Evolutionary conservation across 2,113 vertebrate species (phyloP), one percentile per base, ranked within the genome.

Genomic region (Trogon surrucura): DNA sequence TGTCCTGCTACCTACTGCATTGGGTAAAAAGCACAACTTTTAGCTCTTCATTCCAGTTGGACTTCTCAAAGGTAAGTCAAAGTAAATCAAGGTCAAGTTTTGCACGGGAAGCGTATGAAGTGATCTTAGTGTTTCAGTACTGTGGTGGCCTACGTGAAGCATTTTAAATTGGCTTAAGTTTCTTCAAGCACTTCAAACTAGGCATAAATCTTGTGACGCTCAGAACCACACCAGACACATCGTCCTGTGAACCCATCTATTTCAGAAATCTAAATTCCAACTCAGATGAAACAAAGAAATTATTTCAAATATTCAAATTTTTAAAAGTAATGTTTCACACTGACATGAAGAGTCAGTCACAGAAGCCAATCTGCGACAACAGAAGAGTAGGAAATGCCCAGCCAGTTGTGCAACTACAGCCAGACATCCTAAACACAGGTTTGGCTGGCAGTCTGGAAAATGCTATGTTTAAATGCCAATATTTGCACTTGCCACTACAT

Each of bases 401-500:
- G 44, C 18, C 70, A 47, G 38, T 45, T 88, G 65, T 1, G 10
- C 53, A 30, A 47, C 71, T 85, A 65, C 47, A 91, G 54, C 41
- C 82, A 90, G 75, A 72, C 36, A 88, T 66, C 54, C 78, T 77
- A 83, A 94, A 88, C 47, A 70, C 47, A 65, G 10, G 6, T 85
- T 86, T 94, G 91, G 82, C 54, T 73, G 75, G 36, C 80, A 88
- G 47, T 83, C 64, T 89, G 88, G 75, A 96, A 92, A 96, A 88
- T 21, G 21, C 51, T 34, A 58, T 27, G 64, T 93, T 96, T 96
- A 97, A 96, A 96, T 83, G 83, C 53, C 87, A 93, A 34, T 89
- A 96, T 94, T 93, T 92, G 57, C 67, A 93, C 72, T 94, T 96
- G 88, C 95, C 93, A 82, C 71, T 91, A 91, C 85, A 92, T 61